Base-by-base conservation (phyloP, 2,797 vertebrate genomes). In the Xiphophorus birchmanni region DNA sequence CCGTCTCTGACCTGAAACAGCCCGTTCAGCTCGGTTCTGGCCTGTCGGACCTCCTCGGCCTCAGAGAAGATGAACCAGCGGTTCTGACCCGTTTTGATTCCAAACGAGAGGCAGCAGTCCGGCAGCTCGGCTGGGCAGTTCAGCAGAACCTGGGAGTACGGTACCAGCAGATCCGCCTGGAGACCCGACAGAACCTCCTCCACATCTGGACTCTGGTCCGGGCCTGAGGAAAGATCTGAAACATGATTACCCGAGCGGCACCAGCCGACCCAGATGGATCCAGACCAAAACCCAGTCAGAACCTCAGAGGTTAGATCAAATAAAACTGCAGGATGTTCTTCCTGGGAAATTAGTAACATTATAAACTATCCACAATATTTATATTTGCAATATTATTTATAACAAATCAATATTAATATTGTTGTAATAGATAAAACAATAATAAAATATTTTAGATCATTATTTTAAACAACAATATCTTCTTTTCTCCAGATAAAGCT, bases 41-140 rank as follows among this genome's bases (percentile, higher is more conserved):
- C 88, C 77, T 60, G 80, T 11, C 32, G 67, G 35, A 94, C 83
- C 75, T 95, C 95, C 80, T 96, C 91, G 0, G 95, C 90, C 6
- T 97, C 96, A 0, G 97, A 96, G 90, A 98, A 95, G 88, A 98
- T 40, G 87, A 94, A 96, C 90, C 97, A 96, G n/a, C 84, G 92
- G 10, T 92, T 94, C 29, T 93, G 90, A 0, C 87, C 83, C 42
- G 88, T 94, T 79, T 79, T 95, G 72, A 96, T 85, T 60, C 95
- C 96, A 26, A 99, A 89, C 1, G 91, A 94, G 37, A 99, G 93
- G 75, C 97, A 99, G 80, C 95, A 91, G 81, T 97, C 96, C 0
- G 97, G 97, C 85, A 99, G 92, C 42, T 97, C 93, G 58, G 96
- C 94, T 71, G 89, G 92, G 23, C 96, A 94, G 81, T 96, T 93